phyloP scores from a whole-genome alignment of 53 echinoderm and acorn worm species.

The Pentamera pediparva region DNA sequence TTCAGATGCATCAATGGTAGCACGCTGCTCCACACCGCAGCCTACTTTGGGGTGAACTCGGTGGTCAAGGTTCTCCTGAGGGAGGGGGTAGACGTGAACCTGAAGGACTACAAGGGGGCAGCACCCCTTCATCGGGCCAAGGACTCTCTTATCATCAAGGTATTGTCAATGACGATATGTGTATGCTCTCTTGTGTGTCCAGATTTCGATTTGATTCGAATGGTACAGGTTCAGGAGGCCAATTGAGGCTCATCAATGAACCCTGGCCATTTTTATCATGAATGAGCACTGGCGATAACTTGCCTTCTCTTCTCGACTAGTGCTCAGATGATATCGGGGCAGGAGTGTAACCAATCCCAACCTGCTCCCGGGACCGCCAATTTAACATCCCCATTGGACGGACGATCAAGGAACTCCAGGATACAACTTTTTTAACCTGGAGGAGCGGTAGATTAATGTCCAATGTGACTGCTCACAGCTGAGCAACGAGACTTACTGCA shows the following conservation, averaged over 20 bases:
- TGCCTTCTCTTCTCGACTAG: neutral
- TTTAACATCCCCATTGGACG: neutral
- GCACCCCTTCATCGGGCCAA: slow-evolving; percentile 82
- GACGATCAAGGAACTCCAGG: no score
- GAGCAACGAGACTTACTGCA: no score
- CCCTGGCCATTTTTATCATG: no score
- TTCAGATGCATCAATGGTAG: slow-evolving; percentile 88
- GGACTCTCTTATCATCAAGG: slow-evolving; percentile 70
- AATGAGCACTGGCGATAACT: neutral
- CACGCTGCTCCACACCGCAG: slow-evolving; percentile 83
- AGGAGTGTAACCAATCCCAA: neutral
- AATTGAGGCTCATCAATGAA: neutral
- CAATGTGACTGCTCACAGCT: no score
- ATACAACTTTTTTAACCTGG: no score
- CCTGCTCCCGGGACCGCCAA: neutral
- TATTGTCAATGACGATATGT: neutral
- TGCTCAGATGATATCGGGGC: neutral
- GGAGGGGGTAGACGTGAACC: slow-evolving; percentile 89
- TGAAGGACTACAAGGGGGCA: slow-evolving; percentile 91
- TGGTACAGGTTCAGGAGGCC: neutral
- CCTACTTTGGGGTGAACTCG: slow-evolving; percentile 80
- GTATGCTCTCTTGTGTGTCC: neutral
- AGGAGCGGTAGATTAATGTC: no score
- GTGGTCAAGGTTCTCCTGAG: slow-evolving; percentile 82
- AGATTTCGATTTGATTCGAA: no score